Evolutionary conservation across 2,113 vertebrate species (phyloP).

Genomic region (Formicarius rufipectus): DNA sequence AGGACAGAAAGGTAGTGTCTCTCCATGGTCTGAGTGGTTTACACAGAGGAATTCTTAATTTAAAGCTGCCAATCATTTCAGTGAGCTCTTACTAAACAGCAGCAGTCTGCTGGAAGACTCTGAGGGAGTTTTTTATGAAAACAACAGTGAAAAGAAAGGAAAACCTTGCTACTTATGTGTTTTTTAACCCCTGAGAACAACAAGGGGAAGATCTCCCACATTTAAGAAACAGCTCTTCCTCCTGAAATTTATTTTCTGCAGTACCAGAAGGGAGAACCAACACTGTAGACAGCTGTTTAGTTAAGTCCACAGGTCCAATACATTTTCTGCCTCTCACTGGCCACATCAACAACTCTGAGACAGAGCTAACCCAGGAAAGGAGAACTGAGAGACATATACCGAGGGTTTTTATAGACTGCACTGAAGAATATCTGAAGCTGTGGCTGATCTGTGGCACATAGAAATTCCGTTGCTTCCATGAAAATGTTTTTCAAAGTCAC

Average conservation of each 20-base stretch:
- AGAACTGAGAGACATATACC: background rate
- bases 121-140: background rate
- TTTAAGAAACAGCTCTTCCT: background rate
- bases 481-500: background rate
- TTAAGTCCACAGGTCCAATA: background rate
- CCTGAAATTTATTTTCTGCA: background rate
- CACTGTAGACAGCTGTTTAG: accelerated
- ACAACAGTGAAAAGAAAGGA: background rate
- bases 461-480: background rate
- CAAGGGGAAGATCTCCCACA: background rate
- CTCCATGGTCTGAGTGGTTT: background rate
- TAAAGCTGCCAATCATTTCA: background rate
- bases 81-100: background rate
- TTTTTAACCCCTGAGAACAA: background rate
- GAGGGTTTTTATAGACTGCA: background rate
- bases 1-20: background rate
- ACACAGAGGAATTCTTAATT: background rate
- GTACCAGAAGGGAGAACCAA: background rate
- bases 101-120: background rate
- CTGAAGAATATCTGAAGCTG: background rate
- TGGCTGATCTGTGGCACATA: background rate
- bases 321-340: background rate
- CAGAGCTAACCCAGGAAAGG: background rate
- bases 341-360: background rate
- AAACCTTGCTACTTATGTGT: background rate